Percentiles rank a stretch among this genome's conserved stretches.
These are phyloP conservation scores for Apamea anceps DNA, from an alignment of 2,888 invertebrate genomes.

Conservation along the genomic window DNA sequence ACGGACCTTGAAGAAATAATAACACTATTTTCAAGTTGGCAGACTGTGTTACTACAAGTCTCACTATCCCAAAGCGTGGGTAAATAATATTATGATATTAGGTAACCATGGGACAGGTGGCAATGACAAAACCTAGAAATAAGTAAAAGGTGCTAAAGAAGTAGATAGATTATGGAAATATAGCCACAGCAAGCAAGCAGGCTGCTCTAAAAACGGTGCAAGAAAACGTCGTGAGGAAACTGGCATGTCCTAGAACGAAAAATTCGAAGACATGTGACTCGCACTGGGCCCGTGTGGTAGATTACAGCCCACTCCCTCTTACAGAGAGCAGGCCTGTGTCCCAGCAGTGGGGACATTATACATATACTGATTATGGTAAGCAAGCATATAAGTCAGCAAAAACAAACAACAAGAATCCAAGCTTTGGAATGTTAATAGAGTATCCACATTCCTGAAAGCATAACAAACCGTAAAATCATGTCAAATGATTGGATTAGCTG, in stretches of 20 bases:
- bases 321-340: no score
- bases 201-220: no score
- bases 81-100: background rate
- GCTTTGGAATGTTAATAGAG: background rate
- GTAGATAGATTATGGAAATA: background rate
- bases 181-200: background rate
- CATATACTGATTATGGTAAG: background rate
- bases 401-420: background rate
- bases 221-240: no score
- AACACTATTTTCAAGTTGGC: conserved; percentile 9
- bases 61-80: background rate
- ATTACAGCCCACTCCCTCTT: no score
- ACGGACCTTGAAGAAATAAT: background rate
- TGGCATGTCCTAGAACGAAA: no score
- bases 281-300: no score
- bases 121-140: background rate
- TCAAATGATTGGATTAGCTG: conserved; percentile 6
- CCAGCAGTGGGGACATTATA: no score
- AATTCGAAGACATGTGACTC: no score
- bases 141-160: background rate
- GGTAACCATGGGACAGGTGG: background rate
- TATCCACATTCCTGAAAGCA: conserved; percentile 9
- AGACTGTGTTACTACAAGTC: background rate
- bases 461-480: background rate
- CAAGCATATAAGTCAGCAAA: background rate